Conservation (phyloP, 2,113 vertebrate species). For the Tragelaphus scriptus region DNA sequence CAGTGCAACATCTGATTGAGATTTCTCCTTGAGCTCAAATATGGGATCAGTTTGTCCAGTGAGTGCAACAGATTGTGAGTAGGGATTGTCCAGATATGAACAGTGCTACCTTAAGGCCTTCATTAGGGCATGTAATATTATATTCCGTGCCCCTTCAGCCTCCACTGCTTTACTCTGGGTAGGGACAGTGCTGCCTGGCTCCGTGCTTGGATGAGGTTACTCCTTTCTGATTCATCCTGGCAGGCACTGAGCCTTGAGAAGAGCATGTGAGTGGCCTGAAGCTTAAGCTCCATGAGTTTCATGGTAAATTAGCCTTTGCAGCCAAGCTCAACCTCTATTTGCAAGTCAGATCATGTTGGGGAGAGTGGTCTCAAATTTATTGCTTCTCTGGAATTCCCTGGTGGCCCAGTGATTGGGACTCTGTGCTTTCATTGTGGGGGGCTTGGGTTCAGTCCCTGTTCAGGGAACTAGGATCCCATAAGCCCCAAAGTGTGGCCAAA, state of each 20-base stretch:
- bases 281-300: background rate
- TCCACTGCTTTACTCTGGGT: rapidly evolving
- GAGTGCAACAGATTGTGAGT: background rate
- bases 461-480: background rate
- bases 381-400: background rate
- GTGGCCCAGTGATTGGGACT: background rate
- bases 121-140: background rate
- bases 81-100: background rate
- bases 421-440: background rate
- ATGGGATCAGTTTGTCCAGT: background rate
- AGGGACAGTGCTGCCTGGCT: background rate
- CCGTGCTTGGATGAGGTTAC: background rate
- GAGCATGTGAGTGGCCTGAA: background rate
- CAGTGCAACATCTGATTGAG: background rate
- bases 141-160: background rate
- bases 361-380: background rate
- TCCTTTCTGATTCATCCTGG: background rate
- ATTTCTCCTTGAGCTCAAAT: background rate
- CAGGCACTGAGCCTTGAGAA: background rate
- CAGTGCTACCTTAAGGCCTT: background rate
- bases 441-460: background rate
- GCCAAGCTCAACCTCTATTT: background rate
- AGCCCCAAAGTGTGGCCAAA: background rate
- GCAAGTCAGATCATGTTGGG: background rate
- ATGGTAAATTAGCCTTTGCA: background rate